Evolutionary conservation across 2,797 vertebrate genomes (phyloP).

Genomic region (Malacoraja senta): DNA sequence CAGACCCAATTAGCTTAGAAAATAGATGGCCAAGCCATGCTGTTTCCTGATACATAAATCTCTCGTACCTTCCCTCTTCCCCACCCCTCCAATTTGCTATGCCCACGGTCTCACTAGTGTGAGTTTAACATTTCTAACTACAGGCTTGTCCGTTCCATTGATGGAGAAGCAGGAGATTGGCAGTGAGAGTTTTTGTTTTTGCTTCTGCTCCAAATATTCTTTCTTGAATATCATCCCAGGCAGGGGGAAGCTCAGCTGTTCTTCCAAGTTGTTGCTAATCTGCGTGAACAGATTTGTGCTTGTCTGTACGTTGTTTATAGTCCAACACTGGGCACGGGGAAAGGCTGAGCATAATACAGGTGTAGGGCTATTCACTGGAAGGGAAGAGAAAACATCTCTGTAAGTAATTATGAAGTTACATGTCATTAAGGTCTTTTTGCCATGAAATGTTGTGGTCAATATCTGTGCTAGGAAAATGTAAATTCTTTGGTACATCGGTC

Average conservation of each 20-base stretch:
- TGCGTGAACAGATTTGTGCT: not conserved
- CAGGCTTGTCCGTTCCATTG: not conserved
- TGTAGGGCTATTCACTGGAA: not conserved
- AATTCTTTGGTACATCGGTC: not conserved
- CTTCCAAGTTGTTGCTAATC: not conserved
- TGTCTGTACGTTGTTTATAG: not conserved
- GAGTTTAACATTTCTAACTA: not conserved
- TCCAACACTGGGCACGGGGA: not conserved
- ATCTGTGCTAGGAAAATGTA: not conserved
- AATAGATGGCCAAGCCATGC: not conserved
- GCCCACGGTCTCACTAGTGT: not conserved
- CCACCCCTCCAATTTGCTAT: not conserved
- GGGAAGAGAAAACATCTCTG: no score
- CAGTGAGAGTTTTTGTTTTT: not conserved
- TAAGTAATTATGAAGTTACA: not conserved
- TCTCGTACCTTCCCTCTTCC: not conserved
- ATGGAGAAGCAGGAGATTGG: no score
- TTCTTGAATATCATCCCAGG: not conserved
- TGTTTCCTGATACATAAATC: not conserved
- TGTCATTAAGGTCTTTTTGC: not conserved
- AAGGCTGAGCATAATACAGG: not conserved
- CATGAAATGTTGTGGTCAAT: not conserved
- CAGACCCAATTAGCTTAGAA: not conserved
- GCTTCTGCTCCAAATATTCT: not conserved
- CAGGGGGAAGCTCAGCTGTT: not conserved